Evolutionary conservation across 2,113 vertebrate genomes (phyloP).

Genomic region (Okapia johnstoni): DNA sequence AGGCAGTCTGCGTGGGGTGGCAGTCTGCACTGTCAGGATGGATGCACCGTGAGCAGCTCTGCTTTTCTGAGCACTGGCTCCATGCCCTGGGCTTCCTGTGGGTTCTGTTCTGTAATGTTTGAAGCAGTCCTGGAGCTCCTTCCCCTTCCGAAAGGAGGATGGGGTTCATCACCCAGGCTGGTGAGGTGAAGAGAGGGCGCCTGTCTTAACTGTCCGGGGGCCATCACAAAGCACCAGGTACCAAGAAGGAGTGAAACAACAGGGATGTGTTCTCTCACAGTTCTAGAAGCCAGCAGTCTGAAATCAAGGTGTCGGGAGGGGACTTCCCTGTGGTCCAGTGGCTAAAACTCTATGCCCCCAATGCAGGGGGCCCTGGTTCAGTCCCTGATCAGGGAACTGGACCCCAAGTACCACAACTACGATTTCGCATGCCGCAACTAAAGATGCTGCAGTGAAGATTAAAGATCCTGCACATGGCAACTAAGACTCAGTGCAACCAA

Average conservation of each 20-base stretch:
- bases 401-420: not conserved
- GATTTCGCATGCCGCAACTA: fast-evolving
- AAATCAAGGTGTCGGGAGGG: not conserved
- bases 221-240: not conserved
- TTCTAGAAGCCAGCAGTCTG: not conserved
- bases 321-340: not conserved
- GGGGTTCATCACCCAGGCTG: not conserved
- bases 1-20: not conserved
- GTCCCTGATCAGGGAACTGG: not conserved
- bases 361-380: not conserved
- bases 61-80: not conserved
- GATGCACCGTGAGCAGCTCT: fast-evolving
- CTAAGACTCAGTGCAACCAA: not conserved
- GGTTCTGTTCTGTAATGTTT: not conserved
- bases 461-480: not conserved
- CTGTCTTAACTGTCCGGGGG: not conserved
- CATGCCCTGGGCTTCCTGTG: not conserved
- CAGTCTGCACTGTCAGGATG: not conserved
- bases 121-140: not conserved
- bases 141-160: not conserved
- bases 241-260: not conserved
- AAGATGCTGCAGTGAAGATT: not conserved
- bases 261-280: not conserved
- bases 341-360: not conserved
- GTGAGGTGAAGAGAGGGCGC: not conserved